Evolutionary conservation across 2,797 vertebrate species (phyloP).

Genomic region (Hippopotamyrus pictus): DNA sequence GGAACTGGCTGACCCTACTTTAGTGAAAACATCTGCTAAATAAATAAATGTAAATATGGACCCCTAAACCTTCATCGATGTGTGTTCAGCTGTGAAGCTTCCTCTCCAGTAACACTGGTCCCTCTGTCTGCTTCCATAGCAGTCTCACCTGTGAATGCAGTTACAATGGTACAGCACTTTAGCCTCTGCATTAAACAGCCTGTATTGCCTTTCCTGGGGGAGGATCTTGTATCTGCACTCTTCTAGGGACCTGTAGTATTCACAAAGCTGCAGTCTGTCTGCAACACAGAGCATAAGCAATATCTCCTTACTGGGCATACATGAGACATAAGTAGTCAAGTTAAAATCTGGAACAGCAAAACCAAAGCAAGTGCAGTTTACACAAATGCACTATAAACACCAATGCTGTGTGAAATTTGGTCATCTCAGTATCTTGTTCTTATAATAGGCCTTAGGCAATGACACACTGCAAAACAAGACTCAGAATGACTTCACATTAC

Average conservation of each 20-base stretch:
- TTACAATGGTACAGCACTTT: constrained; percentile 73
- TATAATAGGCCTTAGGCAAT: not conserved
- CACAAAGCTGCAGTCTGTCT: constrained; percentile 46
- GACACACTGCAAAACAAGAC: not conserved
- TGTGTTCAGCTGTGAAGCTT: not conserved
- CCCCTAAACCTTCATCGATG: not conserved
- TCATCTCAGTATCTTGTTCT: not conserved
- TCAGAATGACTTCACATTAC: constrained; percentile 4
- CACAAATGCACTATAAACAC: not conserved
- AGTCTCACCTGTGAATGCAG: constrained; percentile 64
- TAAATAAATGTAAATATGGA: not conserved
- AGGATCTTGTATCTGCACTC: constrained; percentile 59
- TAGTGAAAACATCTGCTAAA: not conserved
- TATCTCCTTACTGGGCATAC: not conserved
- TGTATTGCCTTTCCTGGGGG: constrained; percentile 57
- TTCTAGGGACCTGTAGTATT: constrained; percentile 56
- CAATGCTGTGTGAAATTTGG: not conserved
- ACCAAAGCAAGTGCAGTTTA: not conserved
- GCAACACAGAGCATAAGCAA: constrained; percentile 13
- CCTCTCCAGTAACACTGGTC: not conserved
- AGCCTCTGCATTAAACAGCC: constrained; percentile 56
- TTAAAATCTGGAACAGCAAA: not conserved
- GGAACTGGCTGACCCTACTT: not conserved
- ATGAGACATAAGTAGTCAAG: not conserved
- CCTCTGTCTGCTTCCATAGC: not conserved